Evolutionary conservation across 2,888 invertebrate species (phyloP).

Genomic region (Mesorhabditis belari): DNA sequence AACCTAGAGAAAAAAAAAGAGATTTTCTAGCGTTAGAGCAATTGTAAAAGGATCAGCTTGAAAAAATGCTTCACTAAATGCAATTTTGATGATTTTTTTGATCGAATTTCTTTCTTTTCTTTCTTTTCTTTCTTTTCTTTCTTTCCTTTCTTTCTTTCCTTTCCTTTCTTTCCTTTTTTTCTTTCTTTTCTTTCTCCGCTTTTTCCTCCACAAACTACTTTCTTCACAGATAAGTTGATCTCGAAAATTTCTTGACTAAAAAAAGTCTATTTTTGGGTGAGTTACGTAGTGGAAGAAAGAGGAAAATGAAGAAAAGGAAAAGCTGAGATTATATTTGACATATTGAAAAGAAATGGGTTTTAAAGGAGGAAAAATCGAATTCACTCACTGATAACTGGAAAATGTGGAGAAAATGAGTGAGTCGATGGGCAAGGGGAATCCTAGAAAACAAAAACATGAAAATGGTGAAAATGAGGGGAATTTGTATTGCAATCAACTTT

Average conservation of each 20-base stretch:
- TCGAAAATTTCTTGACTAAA: too few species aligned
- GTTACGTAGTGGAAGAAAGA: constrained; percentile 1
- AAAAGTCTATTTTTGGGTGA: background rate
- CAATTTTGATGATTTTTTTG: background rate
- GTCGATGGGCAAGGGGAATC: too few species aligned
- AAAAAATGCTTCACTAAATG: background rate
- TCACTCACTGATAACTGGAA: too few species aligned
- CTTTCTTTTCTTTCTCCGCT: constrained; percentile 9
- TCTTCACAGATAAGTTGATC: constrained; percentile 20
- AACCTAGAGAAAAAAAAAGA: background rate
- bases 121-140: constrained; percentile 3
- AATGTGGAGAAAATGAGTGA: too few species aligned
- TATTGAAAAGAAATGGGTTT: too few species aligned
- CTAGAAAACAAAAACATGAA: too few species aligned
- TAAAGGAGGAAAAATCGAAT: too few species aligned
- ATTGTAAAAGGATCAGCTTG: background rate
- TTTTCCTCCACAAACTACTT: constrained; percentile 13
- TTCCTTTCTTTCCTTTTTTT: background rate
- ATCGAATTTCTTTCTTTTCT: background rate
- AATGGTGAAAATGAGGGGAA: too few species aligned
- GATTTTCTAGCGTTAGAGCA: background rate
- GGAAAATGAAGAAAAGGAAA: constrained; percentile 2
- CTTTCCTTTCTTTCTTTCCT: constrained; percentile 2
- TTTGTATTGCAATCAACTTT: too few species aligned
- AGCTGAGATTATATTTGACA: too few species aligned